phyloP scores from a whole-genome alignment of 2,888 invertebrate genomes.

The Saturnia japonica region DNA sequence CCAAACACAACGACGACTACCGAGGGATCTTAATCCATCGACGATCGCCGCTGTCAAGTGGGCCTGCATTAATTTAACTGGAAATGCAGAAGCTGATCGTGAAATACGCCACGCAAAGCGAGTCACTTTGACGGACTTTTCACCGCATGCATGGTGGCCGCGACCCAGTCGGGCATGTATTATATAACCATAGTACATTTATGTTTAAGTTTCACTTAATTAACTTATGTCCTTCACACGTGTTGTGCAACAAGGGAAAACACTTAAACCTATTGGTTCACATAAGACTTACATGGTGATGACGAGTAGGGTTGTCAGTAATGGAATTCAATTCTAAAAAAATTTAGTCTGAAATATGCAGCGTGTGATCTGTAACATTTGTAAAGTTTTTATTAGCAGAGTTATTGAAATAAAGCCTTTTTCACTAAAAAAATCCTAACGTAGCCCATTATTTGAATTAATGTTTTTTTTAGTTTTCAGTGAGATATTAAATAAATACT shows the following conservation, averaged over 20 bases:
- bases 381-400: background rate
- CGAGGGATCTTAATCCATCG: no score
- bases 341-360: background rate
- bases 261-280: slow-evolving; percentile 49
- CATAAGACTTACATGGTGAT: slow-evolving; percentile 12
- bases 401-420: background rate
- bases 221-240: slow-evolving; percentile 51
- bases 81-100: no score
- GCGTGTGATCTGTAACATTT: background rate
- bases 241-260: slow-evolving; percentile 64
- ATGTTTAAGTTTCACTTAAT: slow-evolving; percentile 28
- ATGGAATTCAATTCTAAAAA: background rate
- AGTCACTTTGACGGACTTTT: no score
- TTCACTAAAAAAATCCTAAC: no score
- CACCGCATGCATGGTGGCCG: no score
- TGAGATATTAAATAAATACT: background rate
- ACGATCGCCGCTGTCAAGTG: no score
- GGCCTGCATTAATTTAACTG: no score
- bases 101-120: no score
- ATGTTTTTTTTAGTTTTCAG: background rate
- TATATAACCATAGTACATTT: background rate
- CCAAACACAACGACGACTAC: no score
- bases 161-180: no score
- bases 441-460: background rate
- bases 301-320: background rate